phyloP scores from a whole-genome alignment of 2,797 vertebrate species.

The Neosilurus mollespiculum region DNA sequence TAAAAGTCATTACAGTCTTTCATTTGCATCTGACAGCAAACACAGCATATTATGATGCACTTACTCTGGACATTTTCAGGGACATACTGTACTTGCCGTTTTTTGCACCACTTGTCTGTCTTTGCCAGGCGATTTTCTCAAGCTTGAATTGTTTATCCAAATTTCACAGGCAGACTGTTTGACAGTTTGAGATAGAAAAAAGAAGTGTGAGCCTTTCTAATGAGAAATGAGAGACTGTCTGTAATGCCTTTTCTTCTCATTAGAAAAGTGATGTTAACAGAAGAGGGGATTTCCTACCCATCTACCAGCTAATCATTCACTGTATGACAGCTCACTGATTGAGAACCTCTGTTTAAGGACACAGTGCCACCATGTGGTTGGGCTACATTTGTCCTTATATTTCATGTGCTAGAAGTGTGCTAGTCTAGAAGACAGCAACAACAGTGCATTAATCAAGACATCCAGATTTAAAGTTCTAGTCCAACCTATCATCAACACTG shows the following conservation, averaged over 20 bases:
- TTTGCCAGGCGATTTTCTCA: not conserved
- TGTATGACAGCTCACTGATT: constrained; percentile 6
- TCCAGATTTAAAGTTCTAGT: not conserved
- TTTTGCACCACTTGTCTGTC: not conserved
- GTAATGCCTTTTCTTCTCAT: constrained; percentile 29
- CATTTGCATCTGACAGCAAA: constrained; percentile 34
- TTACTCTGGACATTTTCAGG: constrained; percentile 1
- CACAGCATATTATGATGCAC: constrained; percentile 1
- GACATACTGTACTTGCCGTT: constrained; percentile 6
- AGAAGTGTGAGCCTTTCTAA: not conserved
- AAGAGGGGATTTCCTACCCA: constrained; percentile 37
- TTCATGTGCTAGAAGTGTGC: not conserved
- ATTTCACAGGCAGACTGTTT: constrained; percentile 14
- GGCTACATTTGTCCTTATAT: not conserved
- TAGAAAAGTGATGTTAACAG: constrained; percentile 31
- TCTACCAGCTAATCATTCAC: constrained; percentile 32
- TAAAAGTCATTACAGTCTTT: constrained; percentile 34
- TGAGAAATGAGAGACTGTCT: constrained; percentile 10
- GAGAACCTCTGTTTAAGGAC: constrained; percentile 3
- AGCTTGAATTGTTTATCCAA: constrained; percentile 3
- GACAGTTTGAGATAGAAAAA: not conserved
- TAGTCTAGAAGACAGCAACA: not conserved
- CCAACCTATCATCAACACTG: not conserved
- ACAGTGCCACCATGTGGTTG: constrained; percentile 47
- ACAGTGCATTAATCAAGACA: not conserved